A percentile compares a stretch with the other conserved stretches of the same genome.
phyloP scores from a whole-genome alignment of 64 coral and sea anemone species.

The Montipora capricornis region DNA sequence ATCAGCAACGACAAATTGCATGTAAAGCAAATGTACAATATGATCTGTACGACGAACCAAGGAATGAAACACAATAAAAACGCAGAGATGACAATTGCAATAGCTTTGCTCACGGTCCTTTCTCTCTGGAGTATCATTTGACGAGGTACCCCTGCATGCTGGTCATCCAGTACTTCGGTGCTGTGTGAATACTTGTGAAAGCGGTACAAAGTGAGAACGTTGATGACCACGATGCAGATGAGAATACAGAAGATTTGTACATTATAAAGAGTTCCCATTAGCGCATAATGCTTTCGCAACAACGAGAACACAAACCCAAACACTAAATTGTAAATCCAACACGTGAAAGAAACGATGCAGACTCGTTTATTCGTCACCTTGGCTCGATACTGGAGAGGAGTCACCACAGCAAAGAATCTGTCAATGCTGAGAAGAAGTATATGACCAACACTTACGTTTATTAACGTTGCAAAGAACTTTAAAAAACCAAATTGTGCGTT shows the following conservation, averaged over 20 bases:
- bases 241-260: not conserved
- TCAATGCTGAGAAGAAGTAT: slow-evolving; percentile 46
- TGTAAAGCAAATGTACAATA: no score
- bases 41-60: no score
- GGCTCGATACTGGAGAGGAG: slow-evolving; percentile 32
- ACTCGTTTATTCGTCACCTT: not conserved
- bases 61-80: no score
- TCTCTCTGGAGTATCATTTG: no score
- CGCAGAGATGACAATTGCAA: no score
- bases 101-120: no score
- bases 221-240: not conserved
- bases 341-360: not conserved
- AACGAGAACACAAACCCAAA: not conserved
- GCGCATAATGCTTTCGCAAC: not conserved
- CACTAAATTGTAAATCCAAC: not conserved
- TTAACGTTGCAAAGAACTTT: not conserved
- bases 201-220: not conserved
- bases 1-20: no score
- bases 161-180: not conserved
- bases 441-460: not conserved
- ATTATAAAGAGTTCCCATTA: not conserved
- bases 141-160: no score
- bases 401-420: slow-evolving; percentile 20
- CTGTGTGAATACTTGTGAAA: not conserved
- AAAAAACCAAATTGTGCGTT: no score